Percentiles rank a stretch among this genome's conserved stretches.
phyloP scores from a whole-genome alignment of 2,888 invertebrate genomes.

The Drosophila robusta region DNA sequence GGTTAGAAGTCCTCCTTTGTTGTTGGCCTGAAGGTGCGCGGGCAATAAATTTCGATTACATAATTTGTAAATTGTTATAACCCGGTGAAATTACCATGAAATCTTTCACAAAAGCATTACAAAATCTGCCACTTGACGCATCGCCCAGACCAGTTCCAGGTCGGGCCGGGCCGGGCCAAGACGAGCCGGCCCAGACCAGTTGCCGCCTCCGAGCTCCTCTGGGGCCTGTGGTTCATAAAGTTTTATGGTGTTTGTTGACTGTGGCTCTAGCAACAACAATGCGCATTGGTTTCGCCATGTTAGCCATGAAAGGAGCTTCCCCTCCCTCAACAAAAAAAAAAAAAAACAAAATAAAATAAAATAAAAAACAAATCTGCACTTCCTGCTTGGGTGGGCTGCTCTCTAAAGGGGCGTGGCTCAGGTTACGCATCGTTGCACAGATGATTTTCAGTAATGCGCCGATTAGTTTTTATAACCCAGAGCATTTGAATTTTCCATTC shows the following conservation, averaged over 20 bases:
- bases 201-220: neutral
- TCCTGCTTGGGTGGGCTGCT: slow-evolving; percentile 72
- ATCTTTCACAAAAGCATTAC: slow-evolving; percentile 77
- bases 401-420: slow-evolving; percentile 30
- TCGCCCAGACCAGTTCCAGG: slow-evolving; percentile 29
- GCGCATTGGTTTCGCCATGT: slow-evolving; percentile 63
- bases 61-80: slow-evolving; percentile 84
- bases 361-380: slow-evolving; percentile 42
- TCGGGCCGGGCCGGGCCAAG: neutral
- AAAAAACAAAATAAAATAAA: neutral
- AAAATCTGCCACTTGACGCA: slow-evolving; percentile 76
- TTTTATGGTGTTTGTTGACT: slow-evolving; percentile 72
- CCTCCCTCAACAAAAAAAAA: neutral
- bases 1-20: neutral
- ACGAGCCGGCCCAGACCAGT: neutral
- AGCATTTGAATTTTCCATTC: slow-evolving; percentile 33
- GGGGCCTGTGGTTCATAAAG: slow-evolving; percentile 59
- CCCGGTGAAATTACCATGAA: slow-evolving; percentile 80
- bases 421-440: slow-evolving; percentile 74
- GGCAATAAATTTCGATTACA: slow-evolving; percentile 82
- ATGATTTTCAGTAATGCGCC: slow-evolving; percentile 63
- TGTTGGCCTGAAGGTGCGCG: slow-evolving; percentile 45
- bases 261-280: slow-evolving; percentile 53
- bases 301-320: slow-evolving; percentile 51
- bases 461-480: slow-evolving; percentile 66